A percentile compares a stretch with the other conserved stretches of the same genome.
phyloP scores from a whole-genome alignment of 2,888 invertebrate genomes.

The Molanna angustata region DNA sequence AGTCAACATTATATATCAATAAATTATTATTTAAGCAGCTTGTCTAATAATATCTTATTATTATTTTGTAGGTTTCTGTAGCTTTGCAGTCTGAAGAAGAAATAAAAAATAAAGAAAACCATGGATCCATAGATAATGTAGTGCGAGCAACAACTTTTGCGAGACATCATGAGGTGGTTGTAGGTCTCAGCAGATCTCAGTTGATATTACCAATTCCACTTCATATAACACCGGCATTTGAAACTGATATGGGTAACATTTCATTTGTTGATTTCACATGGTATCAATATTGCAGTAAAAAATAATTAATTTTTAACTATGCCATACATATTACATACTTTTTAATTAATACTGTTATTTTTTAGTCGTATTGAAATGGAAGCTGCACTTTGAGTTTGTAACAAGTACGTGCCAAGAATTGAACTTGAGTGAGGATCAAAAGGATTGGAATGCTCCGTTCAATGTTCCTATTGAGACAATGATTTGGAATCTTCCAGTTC shows the following conservation, averaged over 20 bases:
- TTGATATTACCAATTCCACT: conserved; percentile 91
- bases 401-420: conserved; percentile 70
- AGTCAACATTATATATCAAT: too few relatives aligned
- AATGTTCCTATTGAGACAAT: conserved; percentile 93
- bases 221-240: conserved; percentile 94
- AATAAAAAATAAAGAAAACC: conserved; percentile 48
- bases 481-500: conserved; percentile 97
- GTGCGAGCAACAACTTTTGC: conserved; percentile 74
- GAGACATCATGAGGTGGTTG: conserved; percentile 89
- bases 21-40: too few relatives aligned
- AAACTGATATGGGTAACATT: conserved; percentile 72
- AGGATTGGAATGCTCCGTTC: conserved; percentile 80
- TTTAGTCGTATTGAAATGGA: conserved; percentile 84
- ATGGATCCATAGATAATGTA: conserved; percentile 43
- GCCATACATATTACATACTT: too few relatives aligned
- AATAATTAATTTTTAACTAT: too few relatives aligned
- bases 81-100: conserved; percentile 94
- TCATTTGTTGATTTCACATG: background rate
- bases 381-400: conserved; percentile 97
- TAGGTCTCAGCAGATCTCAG: conserved; percentile 84
- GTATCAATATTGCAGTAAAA: too few relatives aligned
- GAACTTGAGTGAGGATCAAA: conserved; percentile 55
- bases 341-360: background rate
- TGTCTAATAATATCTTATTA: conserved; percentile 7
- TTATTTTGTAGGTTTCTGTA: conserved; percentile 62